Percentiles rank a stretch among this genome's conserved stretches.
phyloP scores from a whole-genome alignment of 2,888 invertebrate genomes.

The Leuctra nigra region DNA sequence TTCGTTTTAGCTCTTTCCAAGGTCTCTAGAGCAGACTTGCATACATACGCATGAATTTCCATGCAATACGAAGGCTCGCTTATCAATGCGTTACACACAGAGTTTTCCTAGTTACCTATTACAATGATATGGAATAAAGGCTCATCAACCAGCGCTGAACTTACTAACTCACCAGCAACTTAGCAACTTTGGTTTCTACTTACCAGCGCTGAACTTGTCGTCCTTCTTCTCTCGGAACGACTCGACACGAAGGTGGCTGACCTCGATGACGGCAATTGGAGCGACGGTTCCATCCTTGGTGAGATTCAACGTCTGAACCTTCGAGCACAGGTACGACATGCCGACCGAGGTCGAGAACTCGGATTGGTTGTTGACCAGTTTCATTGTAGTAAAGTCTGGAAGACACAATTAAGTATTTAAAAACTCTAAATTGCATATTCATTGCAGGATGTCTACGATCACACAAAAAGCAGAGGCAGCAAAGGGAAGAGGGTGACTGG shows the following conservation, averaged over 20 bases:
- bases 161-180: neutral
- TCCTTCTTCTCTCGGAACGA: slow-evolving; percentile 55
- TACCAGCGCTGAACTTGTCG: slow-evolving; percentile 57
- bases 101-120: no score
- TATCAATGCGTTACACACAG: no score
- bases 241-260: slow-evolving; percentile 63
- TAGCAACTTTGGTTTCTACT: slow-evolving; percentile 33
- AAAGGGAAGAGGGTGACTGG: no score
- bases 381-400: slow-evolving; percentile 26
- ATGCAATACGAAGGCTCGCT: no score
- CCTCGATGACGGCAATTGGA: slow-evolving; percentile 45
- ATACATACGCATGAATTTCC: no score
- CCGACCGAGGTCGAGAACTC: slow-evolving; percentile 54
- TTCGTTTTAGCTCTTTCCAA: no score
- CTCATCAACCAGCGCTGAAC: neutral
- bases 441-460: no score
- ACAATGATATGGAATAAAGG: no score
- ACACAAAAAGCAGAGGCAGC: no score
- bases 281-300: slow-evolving; percentile 38
- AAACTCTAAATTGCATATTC: no score
- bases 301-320: slow-evolving; percentile 51
- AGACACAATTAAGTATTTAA: neutral
- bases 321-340: slow-evolving; percentile 67
- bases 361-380: slow-evolving; percentile 43
- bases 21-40: no score